Evolutionary conservation across 2,888 invertebrate genomes (phyloP).

Genomic region (Sinohyriopsis cumingii): DNA sequence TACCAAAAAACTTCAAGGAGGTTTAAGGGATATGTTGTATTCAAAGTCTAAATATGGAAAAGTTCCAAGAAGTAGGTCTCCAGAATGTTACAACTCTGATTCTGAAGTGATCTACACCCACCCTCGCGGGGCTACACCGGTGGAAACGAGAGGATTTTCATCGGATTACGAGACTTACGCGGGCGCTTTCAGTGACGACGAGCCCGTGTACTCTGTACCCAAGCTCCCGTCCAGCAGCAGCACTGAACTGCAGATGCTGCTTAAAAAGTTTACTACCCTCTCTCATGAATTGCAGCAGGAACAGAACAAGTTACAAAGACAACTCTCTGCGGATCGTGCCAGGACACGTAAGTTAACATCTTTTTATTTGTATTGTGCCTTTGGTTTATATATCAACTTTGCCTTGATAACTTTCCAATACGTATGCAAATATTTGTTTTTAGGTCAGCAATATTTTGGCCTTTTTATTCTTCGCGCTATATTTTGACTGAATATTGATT

Average conservation of each 20-base stretch:
- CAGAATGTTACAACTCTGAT: constrained; percentile 85
- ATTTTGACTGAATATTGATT: too few species aligned
- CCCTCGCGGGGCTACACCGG: constrained; percentile 41
- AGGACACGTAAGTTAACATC: too few species aligned
- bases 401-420: too few species aligned
- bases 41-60: constrained; percentile 62
- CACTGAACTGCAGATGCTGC: constrained; percentile 66
- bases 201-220: constrained; percentile 63
- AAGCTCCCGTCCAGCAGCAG: constrained; percentile 58
- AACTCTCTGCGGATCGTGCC: constrained; percentile 39
- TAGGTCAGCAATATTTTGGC: too few species aligned
- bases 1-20: constrained; percentile 53
- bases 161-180: constrained; percentile 67
- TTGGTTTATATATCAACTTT: too few species aligned
- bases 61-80: constrained; percentile 74
- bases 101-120: constrained; percentile 80
- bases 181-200: constrained; percentile 61
- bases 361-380: too few species aligned
- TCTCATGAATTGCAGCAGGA: constrained; percentile 73
- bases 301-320: constrained; percentile 61
- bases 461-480: too few species aligned
- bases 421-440: too few species aligned
- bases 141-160: constrained; percentile 60
- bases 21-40: constrained; percentile 61
- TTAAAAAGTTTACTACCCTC: constrained; percentile 69